phyloP scores from a whole-genome alignment of 2,888 invertebrate genomes.

The Platerodrilus igneus region DNA sequence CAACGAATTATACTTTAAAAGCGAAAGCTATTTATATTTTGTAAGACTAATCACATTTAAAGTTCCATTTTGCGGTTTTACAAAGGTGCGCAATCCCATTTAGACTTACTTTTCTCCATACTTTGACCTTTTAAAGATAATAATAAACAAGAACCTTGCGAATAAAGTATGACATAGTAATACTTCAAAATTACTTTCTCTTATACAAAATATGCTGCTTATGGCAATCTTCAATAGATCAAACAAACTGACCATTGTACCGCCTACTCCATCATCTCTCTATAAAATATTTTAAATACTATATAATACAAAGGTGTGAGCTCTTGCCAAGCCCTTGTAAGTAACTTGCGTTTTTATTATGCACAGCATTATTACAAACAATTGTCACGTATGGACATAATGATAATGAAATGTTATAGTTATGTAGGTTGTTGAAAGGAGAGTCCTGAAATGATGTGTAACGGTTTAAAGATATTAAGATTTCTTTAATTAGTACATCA shows the following conservation, averaged over 20 bases:
- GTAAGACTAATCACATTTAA: too few species aligned
- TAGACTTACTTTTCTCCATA: too few species aligned
- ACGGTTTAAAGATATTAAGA: too few species aligned
- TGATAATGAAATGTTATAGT: conserved; percentile 18
- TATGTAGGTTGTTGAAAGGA: conserved; percentile 18
- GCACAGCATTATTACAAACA: conserved; percentile 20
- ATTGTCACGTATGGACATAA: conserved; percentile 21
- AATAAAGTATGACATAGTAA: too few species aligned
- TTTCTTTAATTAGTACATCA: too few species aligned
- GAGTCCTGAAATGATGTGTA: conserved; percentile 13
- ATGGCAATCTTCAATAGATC: conserved; percentile 14
- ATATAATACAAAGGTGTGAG: conserved; percentile 42
- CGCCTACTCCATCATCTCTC: conserved; percentile 39
- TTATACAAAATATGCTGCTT: conserved; percentile 8
- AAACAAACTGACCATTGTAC: conserved; percentile 42
- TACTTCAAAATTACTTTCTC: conserved; percentile 11
- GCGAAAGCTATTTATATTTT: too few species aligned
- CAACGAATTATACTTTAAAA: too few species aligned
- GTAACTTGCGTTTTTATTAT: conserved; percentile 14
- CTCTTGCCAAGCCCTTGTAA: conserved; percentile 37
- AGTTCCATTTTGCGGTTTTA: too few species aligned
- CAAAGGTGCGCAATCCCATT: too few species aligned
- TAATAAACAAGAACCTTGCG: too few species aligned
- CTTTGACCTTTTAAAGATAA: too few species aligned
- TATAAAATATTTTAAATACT: conserved; percentile 39